A percentile compares a stretch with the other conserved stretches of the same genome.
Conservation (phyloP, 2,113 vertebrate genomes). For the Brevimyrus niger region DNA sequence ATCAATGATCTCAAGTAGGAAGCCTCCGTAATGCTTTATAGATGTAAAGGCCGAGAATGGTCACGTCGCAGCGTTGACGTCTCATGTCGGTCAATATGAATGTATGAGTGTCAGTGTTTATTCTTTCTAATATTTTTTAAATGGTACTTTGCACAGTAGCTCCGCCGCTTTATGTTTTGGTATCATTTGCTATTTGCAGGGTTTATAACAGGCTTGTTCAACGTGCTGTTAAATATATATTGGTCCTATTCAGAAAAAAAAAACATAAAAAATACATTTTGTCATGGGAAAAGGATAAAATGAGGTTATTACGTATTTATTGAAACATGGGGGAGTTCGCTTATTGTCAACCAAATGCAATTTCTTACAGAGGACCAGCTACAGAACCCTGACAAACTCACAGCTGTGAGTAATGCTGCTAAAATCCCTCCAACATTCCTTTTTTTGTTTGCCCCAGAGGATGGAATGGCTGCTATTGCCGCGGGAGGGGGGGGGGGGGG, state of each 20-base stretch:
- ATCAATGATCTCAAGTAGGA: background rate
- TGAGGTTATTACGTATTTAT: background rate
- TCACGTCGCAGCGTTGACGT: background rate
- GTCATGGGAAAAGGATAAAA: background rate
- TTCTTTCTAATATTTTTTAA: background rate
- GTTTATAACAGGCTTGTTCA: background rate
- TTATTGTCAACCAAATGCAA: slow-evolving; percentile 45
- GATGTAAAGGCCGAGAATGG: background rate
- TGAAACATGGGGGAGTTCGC: background rate
- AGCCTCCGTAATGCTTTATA: background rate
- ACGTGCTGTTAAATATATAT: background rate
- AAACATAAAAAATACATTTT: background rate
- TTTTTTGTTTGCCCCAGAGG: slow-evolving; percentile 21
- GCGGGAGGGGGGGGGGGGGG: background rate
- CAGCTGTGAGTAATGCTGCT: slow-evolving; percentile 38
- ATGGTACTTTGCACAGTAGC: background rate
- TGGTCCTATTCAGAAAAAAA: background rate
- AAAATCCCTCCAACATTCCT: slow-evolving; percentile 25
- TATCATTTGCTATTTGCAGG: background rate
- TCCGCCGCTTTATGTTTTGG: background rate
- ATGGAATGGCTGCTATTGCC: slow-evolving; percentile 28
- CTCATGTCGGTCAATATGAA: background rate
- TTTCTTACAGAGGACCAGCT: slow-evolving; percentile 40
- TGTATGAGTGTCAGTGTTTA: too few species aligned
- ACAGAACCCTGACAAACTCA: slow-evolving; percentile 39